These are phyloP conservation scores for Macrophya alboannulata DNA, from an alignment of 2,888 invertebrate genomes.

Conservation along the genomic window DNA sequence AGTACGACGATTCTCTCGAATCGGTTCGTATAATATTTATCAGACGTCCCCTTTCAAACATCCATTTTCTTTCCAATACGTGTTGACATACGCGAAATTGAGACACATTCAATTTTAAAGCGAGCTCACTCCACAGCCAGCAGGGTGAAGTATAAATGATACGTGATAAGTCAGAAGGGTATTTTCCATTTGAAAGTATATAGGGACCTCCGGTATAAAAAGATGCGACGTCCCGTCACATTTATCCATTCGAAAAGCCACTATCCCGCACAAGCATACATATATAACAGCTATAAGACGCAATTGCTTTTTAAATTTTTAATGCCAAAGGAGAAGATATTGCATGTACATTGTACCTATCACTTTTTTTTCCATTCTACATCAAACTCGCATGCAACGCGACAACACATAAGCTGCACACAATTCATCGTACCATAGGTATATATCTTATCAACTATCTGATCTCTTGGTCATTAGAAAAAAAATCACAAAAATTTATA, in stretches of 20 bases:
- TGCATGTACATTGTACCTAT: not conserved
- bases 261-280: slow-evolving; percentile 34
- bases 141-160: slow-evolving; percentile 52
- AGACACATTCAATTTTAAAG: slow-evolving; percentile 68
- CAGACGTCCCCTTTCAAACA: slow-evolving; percentile 53
- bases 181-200: slow-evolving; percentile 56
- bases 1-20: slow-evolving; percentile 39
- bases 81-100: slow-evolving; percentile 74
- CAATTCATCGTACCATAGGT: not conserved
- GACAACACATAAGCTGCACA: not conserved
- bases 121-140: slow-evolving; percentile 48
- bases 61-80: slow-evolving; percentile 62
- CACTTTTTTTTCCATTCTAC: not conserved
- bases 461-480: not conserved
- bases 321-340: slow-evolving; percentile 36
- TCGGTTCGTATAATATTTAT: slow-evolving; percentile 54
- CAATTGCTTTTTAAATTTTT: slow-evolving; percentile 53
- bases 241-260: slow-evolving; percentile 54
- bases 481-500: too few species aligned
- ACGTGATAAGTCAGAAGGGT: slow-evolving; percentile 58
- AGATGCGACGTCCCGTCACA: slow-evolving; percentile 56
- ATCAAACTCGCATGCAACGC: not conserved
- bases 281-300: slow-evolving; percentile 38
- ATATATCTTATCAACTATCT: not conserved
- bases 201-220: slow-evolving; percentile 51